Conservation (phyloP, 1,140 invertebrate species). For the Anastatus disparis region DNA sequence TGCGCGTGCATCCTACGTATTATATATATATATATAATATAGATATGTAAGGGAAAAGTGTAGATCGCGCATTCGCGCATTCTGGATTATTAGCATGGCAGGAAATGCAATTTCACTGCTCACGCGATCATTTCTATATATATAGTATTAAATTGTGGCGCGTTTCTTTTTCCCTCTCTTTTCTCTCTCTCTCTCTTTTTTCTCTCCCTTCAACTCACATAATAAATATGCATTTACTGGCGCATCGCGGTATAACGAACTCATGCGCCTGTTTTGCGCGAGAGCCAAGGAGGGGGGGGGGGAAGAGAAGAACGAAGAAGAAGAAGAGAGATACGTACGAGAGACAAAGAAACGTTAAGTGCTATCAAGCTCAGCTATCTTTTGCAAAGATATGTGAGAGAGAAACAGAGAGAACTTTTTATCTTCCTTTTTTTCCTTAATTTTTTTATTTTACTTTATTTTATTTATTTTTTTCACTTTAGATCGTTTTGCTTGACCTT, state of each 20-base stretch:
- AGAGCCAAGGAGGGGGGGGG: neutral
- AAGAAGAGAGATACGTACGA: neutral
- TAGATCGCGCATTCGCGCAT: constrained; percentile 8
- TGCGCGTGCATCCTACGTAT: too few relatives aligned
- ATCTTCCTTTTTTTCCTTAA: too few relatives aligned
- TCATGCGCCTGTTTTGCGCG: too few relatives aligned
- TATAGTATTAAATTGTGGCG: neutral
- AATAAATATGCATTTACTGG: constrained; percentile 33
- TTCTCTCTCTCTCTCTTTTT: too few relatives aligned
- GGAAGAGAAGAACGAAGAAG: neutral
- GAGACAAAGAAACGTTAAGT: constrained; percentile 3
- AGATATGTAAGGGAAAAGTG: too few relatives aligned
- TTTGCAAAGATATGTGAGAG: neutral
- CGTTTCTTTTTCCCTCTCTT: neutral
- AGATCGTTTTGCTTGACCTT: too few relatives aligned
- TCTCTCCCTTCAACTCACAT: neutral
- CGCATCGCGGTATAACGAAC: too few relatives aligned
- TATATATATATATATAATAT: too few relatives aligned
- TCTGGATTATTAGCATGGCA: constrained; percentile 48
- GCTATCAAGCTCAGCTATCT: constrained; percentile 7
- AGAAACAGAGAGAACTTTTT: too few relatives aligned
- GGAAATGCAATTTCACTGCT: constrained; percentile 50
- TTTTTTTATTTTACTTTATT: too few relatives aligned
- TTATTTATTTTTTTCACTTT: too few relatives aligned
- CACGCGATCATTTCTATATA: constrained; percentile 47